Conservation (phyloP, 2,113 vertebrate species). For the Muntiacus muntjak region DNA sequence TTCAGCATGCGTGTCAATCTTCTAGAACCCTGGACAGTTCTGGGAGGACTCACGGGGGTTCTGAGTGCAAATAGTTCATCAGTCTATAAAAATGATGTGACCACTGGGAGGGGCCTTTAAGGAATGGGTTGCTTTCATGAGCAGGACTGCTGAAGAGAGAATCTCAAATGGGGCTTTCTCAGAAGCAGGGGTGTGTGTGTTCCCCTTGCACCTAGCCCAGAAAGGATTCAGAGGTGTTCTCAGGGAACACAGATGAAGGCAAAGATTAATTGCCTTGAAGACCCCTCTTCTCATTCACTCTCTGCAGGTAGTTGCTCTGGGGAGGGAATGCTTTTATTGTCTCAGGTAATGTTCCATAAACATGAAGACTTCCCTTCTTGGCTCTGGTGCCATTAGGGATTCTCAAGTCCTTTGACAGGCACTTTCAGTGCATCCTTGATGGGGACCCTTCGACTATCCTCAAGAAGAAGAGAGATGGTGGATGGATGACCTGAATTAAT, state of each 20-base stretch:
- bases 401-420: background rate
- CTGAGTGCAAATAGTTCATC: background rate
- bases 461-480: background rate
- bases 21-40: background rate
- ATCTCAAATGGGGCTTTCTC: background rate
- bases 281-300: background rate
- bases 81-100: background rate
- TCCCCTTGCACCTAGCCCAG: background rate
- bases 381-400: background rate
- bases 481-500: background rate
- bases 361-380: background rate
- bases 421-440: background rate
- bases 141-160: background rate
- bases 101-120: background rate
- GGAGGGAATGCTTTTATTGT: background rate
- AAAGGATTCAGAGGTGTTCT: background rate
- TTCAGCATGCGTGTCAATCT: background rate
- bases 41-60: background rate
- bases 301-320: background rate
- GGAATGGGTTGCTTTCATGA: background rate
- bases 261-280: background rate
- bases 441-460: background rate
- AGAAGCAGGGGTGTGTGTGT: background rate
- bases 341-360: background rate
- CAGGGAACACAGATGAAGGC: background rate